These are phyloP conservation scores for Sweltsa coloradensis DNA, from an alignment of 1,140 invertebrate species.

Conservation along the genomic window DNA sequence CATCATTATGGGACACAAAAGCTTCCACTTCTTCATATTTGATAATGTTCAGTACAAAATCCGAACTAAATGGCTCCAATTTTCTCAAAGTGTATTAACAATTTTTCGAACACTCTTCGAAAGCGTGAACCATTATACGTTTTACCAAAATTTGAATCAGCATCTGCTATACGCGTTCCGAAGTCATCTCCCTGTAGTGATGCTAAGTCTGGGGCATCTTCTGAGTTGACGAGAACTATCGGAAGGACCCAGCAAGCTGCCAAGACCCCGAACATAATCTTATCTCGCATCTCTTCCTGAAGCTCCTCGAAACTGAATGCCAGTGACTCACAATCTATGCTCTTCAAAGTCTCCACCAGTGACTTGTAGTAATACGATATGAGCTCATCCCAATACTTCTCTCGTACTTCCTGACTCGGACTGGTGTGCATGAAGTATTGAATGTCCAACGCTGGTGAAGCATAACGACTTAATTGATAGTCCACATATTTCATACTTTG, in stretches of 20 bases:
- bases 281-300: slow-evolving; percentile 6
- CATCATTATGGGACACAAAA: too few species aligned
- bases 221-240: slow-evolving; percentile 1
- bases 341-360: slow-evolving; percentile 4
- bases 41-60: too few species aligned
- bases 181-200: too few species aligned
- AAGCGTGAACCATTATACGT: background rate
- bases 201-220: background rate
- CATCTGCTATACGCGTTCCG: background rate
- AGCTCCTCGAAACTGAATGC: background rate
- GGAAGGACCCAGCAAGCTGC: background rate
- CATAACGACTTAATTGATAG: slow-evolving; percentile 20
- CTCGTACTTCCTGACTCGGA: slow-evolving; percentile 25
- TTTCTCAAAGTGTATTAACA: background rate
- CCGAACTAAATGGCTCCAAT: too few species aligned
- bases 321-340: background rate
- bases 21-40: too few species aligned
- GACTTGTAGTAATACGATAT: too few species aligned
- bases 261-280: slow-evolving; percentile 6
- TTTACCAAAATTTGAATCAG: background rate
- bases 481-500: slow-evolving; percentile 13
- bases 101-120: background rate
- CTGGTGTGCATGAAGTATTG: slow-evolving; percentile 44
- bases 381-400: slow-evolving; percentile 26
- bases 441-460: slow-evolving; percentile 38